phyloP scores from a whole-genome alignment of 2,888 invertebrate species.

The Noctua pronuba region DNA sequence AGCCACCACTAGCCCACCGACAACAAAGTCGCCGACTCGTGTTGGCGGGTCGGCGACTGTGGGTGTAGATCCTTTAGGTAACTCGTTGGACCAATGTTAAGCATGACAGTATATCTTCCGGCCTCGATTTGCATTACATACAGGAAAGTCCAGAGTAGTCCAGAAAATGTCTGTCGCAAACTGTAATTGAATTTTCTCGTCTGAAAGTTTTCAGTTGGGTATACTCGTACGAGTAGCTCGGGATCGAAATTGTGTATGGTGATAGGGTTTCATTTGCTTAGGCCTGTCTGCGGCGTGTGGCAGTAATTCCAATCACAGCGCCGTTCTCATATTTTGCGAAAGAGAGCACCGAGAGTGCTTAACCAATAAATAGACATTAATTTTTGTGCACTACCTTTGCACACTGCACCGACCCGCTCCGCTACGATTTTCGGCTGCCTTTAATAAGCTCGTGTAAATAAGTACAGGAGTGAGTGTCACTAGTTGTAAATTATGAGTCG shows the following conservation, averaged over 20 bases:
- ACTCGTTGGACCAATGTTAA: neutral
- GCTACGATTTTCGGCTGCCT: neutral
- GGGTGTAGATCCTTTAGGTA: neutral
- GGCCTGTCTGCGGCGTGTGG: neutral
- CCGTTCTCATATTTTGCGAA: too few species aligned
- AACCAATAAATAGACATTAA: neutral
- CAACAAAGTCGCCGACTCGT: neutral
- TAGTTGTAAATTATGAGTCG: conserved; percentile 21
- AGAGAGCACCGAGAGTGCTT: too few species aligned
- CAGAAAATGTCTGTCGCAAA: conserved; percentile 18
- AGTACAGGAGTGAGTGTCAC: conserved; percentile 3
- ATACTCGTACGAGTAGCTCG: conserved; percentile 8
- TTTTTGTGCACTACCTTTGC: neutral
- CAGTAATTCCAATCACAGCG: neutral
- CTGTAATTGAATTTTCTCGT: conserved; percentile 33
- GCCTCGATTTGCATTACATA: neutral
- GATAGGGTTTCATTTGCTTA: conserved; percentile 7
- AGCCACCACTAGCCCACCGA: neutral
- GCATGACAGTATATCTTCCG: neutral
- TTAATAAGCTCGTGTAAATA: conserved; percentile 9
- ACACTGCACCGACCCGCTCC: neutral
- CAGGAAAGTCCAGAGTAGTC: conserved; percentile 15
- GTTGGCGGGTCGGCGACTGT: neutral
- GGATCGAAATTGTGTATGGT: conserved; percentile 29
- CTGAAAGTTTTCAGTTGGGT: conserved; percentile 15